A percentile compares a stretch with the other conserved stretches of the same genome.
These are phyloP conservation scores for Morpho deidamia DNA, from an alignment of 2,888 invertebrate genomes.

Conservation along the genomic window DNA sequence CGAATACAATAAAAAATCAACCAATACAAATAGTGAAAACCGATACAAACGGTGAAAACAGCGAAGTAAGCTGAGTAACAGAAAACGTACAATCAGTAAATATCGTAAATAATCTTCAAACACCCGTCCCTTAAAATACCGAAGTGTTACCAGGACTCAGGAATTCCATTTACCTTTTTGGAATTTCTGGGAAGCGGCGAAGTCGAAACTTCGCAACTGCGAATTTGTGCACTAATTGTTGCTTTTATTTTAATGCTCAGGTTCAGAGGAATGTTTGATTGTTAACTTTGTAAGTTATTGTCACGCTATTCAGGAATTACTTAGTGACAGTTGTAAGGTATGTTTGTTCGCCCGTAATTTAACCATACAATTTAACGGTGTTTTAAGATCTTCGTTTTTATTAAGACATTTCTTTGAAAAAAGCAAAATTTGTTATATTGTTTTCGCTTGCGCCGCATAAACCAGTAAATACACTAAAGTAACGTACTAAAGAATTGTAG, in stretches of 20 bases:
- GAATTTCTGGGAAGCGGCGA: neutral
- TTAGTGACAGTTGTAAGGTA: conserved; percentile 1
- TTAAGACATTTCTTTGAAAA: too few relatives aligned
- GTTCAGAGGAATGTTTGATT: conserved; percentile 10
- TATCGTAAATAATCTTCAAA: neutral
- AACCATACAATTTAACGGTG: conserved; percentile 41
- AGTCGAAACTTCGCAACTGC: conserved; percentile 4
- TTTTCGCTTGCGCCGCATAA: too few relatives aligned
- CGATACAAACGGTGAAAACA: too few relatives aligned
- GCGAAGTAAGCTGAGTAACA: neutral
- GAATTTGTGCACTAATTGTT: conserved; percentile 4
- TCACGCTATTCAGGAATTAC: conserved; percentile 8
- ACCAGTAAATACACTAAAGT: too few relatives aligned
- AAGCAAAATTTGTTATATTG: too few relatives aligned
- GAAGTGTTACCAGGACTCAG: neutral
- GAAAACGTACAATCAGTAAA: neutral
- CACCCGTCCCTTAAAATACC: neutral
- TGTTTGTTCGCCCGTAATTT: conserved; percentile 3
- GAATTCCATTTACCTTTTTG: neutral
- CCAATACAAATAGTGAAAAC: too few relatives aligned
- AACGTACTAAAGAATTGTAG: too few relatives aligned
- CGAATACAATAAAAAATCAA: too few relatives aligned
- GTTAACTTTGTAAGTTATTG: conserved; percentile 16
- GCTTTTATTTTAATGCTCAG: conserved; percentile 9
- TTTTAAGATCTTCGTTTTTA: neutral